These are phyloP conservation scores for Petromus typicus DNA, from an alignment of 2,113 vertebrate genomes.

Conservation along the genomic window DNA sequence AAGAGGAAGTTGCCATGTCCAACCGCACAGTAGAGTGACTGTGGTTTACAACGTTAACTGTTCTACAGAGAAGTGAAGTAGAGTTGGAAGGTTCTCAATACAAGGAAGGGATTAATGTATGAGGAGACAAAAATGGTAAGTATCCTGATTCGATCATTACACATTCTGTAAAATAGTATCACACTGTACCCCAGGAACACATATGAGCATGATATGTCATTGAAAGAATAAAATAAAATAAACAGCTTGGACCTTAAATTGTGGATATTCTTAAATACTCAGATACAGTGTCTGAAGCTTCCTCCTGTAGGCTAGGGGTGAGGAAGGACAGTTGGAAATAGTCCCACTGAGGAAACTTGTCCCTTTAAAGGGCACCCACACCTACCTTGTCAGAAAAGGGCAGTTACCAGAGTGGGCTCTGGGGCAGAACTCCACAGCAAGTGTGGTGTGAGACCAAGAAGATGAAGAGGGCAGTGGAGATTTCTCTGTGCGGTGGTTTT, in stretches of 20 bases:
- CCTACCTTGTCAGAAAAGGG: neutral
- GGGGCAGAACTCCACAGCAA: neutral
- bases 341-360: neutral
- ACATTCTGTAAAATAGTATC: neutral
- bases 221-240: neutral
- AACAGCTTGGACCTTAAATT: neutral
- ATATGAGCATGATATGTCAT: neutral
- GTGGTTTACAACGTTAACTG: neutral
- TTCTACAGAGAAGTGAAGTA: neutral
- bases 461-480: neutral
- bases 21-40: neutral
- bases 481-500: neutral
- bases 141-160: neutral
- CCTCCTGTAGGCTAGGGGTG: neutral
- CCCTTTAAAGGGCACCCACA: neutral
- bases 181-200: neutral
- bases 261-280: neutral
- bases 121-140: neutral
- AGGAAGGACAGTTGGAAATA: neutral
- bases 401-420: neutral
- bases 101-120: neutral
- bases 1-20: neutral
- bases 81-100: neutral
- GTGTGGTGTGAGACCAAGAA: neutral
- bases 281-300: neutral